Base-by-base conservation (phyloP, 2,797 vertebrate genomes). In the Microctenopoma lineatum region DNA sequence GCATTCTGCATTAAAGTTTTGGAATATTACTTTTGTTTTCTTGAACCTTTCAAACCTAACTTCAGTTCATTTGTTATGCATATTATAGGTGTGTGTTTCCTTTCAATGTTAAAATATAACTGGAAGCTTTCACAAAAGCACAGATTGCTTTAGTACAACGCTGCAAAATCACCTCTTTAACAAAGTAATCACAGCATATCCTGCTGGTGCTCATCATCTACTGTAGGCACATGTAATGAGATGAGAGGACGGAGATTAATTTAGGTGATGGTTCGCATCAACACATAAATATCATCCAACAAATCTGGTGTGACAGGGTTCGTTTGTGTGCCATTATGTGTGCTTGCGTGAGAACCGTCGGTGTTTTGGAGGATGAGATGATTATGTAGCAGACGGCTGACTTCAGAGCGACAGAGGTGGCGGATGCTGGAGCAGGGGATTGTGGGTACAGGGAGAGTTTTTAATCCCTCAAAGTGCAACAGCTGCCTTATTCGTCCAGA, bases 401-500 rank as follows among this genome's bases (percentile, higher is more conserved):
- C 59, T 66, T 80, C 78, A 71, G 51, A 21, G 74, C 63, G 73
- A 62, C 47, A 54, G 66, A 83, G 67, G 74, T 69, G 63, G 73
- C 16, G 73, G 65, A 79, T 68, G 73, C 53, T 76, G 84, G 50
- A 77, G 70, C 80, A 72, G 56, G 56, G 85, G 77, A 86, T 89
- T 89, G 65, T 87, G 66, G 81, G 82, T 79, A 44, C 41, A 64
- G 58, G 53, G 62, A 81, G 75, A 14, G 58, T 63, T 84, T 84
- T 88, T 91, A 90, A 91, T 89, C 87, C 70, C 59, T 66, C 53
- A 50, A 57, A 84, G 79, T 68, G 66, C 72, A 87, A 83, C 84
- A 87, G 84, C 84, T 87, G 85, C 78, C 50, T 75, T 26, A 15
- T 7, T 32, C 5, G 29, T 57, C 34, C 72, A 77, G 50, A 57